Evolutionary conservation across 2,113 vertebrate genomes (phyloP).

Genomic region (Rhinolophus ferrumequinum): DNA sequence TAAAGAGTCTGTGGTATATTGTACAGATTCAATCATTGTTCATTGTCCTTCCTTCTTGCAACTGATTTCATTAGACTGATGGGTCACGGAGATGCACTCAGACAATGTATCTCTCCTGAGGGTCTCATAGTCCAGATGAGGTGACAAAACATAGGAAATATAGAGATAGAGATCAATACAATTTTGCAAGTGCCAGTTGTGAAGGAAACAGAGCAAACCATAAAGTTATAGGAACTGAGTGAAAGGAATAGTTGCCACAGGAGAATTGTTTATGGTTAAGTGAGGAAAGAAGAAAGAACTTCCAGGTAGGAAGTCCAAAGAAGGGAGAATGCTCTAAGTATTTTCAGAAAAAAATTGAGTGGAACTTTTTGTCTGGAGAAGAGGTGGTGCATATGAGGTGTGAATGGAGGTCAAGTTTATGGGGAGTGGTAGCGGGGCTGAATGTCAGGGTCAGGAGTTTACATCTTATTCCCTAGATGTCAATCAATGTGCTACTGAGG

Average conservation of each 20-base stretch:
- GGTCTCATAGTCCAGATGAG: not conserved
- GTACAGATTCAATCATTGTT: not conserved
- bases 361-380: not conserved
- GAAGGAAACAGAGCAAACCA: not conserved
- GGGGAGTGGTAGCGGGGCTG: not conserved
- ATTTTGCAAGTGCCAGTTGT: not conserved
- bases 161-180: not conserved
- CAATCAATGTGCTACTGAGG: not conserved
- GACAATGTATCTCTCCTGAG: not conserved
- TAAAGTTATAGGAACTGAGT: not conserved
- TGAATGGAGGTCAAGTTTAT: too few relatives aligned
- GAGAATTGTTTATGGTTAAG: not conserved
- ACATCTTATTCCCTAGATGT: not conserved
- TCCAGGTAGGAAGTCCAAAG: not conserved
- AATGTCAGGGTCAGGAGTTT: not conserved
- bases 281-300: not conserved
- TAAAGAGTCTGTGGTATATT: not conserved
- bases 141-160: not conserved
- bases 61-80: not conserved
- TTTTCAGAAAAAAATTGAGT: not conserved
- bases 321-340: not conserved
- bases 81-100: not conserved
- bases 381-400: not conserved
- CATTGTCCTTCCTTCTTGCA: not conserved
- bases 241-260: not conserved